Evolutionary conservation across 2,888 invertebrate genomes (phyloP).

Genomic region (Dioctria linearis): DNA sequence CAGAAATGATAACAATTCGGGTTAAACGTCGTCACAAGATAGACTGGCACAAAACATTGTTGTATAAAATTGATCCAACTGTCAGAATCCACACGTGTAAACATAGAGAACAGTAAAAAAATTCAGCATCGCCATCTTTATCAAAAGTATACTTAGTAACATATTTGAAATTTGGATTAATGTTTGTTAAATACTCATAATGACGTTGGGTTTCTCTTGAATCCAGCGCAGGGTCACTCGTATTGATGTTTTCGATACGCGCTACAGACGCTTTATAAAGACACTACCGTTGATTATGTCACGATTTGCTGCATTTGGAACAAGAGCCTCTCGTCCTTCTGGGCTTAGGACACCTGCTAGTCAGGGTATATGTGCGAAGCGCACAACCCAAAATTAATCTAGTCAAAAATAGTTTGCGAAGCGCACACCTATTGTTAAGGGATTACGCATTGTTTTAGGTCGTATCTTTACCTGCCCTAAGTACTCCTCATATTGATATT

Average conservation of each 20-base stretch:
- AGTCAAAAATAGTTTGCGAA: too few relatives aligned
- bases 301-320: conserved; percentile 4
- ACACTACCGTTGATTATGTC: not conserved
- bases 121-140: not conserved
- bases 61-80: not conserved
- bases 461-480: too few relatives aligned
- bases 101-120: not conserved
- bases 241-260: not conserved
- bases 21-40: not conserved
- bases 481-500: too few relatives aligned
- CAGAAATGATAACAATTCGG: not conserved
- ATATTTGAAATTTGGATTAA: not conserved
- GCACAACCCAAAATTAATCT: too few relatives aligned
- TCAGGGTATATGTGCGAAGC: too few relatives aligned
- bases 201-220: not conserved
- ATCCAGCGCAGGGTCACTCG: not conserved
- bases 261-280: not conserved
- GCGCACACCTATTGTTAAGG: too few relatives aligned
- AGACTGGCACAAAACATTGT: not conserved
- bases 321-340: not conserved
- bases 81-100: not conserved
- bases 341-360: not conserved
- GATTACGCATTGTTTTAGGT: too few relatives aligned
- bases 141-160: conserved; percentile 5
- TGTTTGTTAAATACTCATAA: not conserved